phyloP scores from a whole-genome alignment of 2,888 invertebrate species.

The Phortica okadai region DNA sequence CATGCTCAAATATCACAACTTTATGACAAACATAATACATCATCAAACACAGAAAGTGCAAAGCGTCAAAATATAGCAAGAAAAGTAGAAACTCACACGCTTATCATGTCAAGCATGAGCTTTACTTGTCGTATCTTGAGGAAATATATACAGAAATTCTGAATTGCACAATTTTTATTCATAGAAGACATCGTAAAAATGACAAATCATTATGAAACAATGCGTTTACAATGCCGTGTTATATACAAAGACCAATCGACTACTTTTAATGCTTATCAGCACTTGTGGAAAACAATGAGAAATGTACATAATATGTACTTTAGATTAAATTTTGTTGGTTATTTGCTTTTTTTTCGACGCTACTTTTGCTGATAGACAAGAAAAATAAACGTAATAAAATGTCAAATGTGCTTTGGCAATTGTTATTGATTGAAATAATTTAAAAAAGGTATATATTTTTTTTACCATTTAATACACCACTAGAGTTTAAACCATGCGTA shows the following conservation, averaged over 20 bases:
- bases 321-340: neutral
- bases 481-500: neutral
- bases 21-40: no score
- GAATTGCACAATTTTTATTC: slow-evolving; percentile 15
- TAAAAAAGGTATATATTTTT: no score
- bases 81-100: no score
- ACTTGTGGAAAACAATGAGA: no score
- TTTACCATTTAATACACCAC: no score
- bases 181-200: neutral
- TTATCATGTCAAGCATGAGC: neutral
- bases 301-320: slow-evolving; percentile 1
- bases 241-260: neutral
- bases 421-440: no score
- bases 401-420: neutral
- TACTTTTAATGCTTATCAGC: no score
- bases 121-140: neutral
- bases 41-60: no score
- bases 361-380: neutral
- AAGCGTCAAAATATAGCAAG: no score
- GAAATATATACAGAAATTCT: neutral
- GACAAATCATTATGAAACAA: slow-evolving; percentile 1
- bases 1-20: no score
- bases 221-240: neutral
- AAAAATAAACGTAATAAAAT: slow-evolving; percentile 4
- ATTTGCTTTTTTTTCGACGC: neutral